Percentiles rank a stretch among this genome's conserved stretches.
phyloP scores from a whole-genome alignment of 2,888 invertebrate genomes.

The Eueremaeus valkanovi region DNA sequence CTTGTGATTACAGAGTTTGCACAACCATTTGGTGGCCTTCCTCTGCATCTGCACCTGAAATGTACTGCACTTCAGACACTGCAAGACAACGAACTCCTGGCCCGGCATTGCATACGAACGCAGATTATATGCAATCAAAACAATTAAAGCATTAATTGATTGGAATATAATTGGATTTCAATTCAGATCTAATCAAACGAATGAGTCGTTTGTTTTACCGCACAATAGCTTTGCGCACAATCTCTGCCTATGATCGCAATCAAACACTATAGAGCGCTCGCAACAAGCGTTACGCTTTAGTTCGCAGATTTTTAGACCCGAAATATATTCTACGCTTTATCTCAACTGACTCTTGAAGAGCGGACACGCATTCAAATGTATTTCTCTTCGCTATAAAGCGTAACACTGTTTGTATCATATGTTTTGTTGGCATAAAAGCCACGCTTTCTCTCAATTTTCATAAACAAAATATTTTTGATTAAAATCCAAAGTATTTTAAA shows the following conservation, averaged over 20 bases:
- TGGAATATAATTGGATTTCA: not conserved
- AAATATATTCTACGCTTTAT: not conserved
- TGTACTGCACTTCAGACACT: constrained; percentile 29
- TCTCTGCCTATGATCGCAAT: not conserved
- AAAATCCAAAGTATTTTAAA: not conserved
- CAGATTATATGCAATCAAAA: not conserved
- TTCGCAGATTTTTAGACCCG: not conserved
- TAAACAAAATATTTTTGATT: not conserved
- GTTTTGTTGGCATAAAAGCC: not conserved
- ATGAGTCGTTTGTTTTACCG: constrained; percentile 6
- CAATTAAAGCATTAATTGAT: not conserved
- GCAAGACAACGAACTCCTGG: constrained; percentile 38
- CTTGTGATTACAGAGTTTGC: constrained; percentile 37
- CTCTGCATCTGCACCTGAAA: constrained; percentile 37
- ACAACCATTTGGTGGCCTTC: constrained; percentile 37
- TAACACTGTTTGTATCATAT: not conserved
- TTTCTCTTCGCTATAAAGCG: not conserved
- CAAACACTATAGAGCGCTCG: not conserved
- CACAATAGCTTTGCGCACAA: constrained; percentile 5
- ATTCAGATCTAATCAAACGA: not conserved
- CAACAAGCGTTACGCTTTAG: not conserved
- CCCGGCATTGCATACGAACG: not conserved
- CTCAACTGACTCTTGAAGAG: not conserved
- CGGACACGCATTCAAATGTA: not conserved
- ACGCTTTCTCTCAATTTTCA: not conserved